Conservation (phyloP, 53 echinoderm and acorn worm species). For the Echinometra lucunter region DNA sequence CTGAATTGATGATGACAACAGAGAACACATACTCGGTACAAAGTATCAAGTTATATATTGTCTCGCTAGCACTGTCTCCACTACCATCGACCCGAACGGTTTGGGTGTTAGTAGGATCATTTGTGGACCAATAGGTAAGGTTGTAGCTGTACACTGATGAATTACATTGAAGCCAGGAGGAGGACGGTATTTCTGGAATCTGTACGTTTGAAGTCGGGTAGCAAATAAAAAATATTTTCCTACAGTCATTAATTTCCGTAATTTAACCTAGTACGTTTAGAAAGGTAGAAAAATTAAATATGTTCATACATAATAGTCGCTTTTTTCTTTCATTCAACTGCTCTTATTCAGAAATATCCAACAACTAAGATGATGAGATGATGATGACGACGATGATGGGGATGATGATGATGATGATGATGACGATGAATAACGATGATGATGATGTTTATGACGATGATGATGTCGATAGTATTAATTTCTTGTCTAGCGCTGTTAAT, state of each 20-base stretch:
- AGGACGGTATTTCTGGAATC: background rate
- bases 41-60: background rate
- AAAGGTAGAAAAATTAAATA: too few species aligned
- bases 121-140: background rate
- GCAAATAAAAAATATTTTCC: background rate
- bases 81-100: background rate
- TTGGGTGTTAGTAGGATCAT: background rate
- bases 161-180: conserved; percentile 24
- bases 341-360: too few species aligned
- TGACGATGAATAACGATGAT: too few species aligned
- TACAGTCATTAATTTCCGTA: too few species aligned
- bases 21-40: conserved; percentile 14
- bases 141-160: background rate
- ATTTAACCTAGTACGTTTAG: too few species aligned
- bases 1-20: conserved; percentile 10
- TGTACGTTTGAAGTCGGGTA: background rate
- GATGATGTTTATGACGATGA: background rate
- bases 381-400: too few species aligned
- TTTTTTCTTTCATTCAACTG: too few species aligned
- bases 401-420: too few species aligned
- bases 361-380: too few species aligned
- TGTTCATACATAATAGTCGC: too few species aligned
- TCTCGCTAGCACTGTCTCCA: background rate
- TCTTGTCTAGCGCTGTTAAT: too few species aligned
- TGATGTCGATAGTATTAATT: background rate